phyloP scores from a whole-genome alignment of 2,888 invertebrate species.

The Dasypolia templi region DNA sequence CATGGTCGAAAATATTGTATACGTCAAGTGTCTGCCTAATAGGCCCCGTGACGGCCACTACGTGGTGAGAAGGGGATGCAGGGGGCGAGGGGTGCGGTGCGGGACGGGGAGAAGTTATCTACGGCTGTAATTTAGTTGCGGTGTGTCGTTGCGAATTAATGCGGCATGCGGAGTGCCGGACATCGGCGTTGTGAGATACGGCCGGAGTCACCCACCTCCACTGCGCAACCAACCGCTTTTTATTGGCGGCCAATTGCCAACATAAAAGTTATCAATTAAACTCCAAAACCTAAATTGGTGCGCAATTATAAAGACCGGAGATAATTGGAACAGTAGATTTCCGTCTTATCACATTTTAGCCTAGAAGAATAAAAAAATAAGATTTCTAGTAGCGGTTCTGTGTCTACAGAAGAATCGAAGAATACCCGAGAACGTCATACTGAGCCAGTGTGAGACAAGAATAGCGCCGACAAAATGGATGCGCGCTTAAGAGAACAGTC shows the following conservation, averaged over 20 bases:
- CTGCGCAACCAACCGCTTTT: conserved; percentile 54
- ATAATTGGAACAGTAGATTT: conserved; percentile 10
- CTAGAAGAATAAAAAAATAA: background rate
- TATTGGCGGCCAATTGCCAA: conserved; percentile 59
- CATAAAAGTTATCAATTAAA: conserved; percentile 44
- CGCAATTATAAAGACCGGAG: conserved; percentile 16
- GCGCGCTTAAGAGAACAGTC: conserved; percentile 33
- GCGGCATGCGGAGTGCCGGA: conserved; percentile 58
- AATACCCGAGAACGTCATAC: background rate
- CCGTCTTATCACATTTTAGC: background rate
- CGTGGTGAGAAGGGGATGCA: conserved; percentile 44
- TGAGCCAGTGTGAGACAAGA: conserved; percentile 12
- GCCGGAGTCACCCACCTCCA: conserved; percentile 40
- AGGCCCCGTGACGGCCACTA: conserved; percentile 66
- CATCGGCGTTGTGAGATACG: conserved; percentile 61
- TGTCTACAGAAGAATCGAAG: conserved; percentile 2
- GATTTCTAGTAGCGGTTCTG: background rate
- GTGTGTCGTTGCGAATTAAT: conserved; percentile 70
- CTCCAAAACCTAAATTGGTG: conserved; percentile 35
- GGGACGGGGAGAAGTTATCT: conserved; percentile 53
- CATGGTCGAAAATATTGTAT: conserved; percentile 61
- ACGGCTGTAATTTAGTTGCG: conserved; percentile 75
- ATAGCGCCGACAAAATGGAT: conserved; percentile 24
- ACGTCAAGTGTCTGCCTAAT: conserved; percentile 71
- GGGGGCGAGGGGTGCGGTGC: conserved; percentile 29